Base-by-base conservation (phyloP, 2,888 invertebrate species). In the Macrophya annulata region DNA sequence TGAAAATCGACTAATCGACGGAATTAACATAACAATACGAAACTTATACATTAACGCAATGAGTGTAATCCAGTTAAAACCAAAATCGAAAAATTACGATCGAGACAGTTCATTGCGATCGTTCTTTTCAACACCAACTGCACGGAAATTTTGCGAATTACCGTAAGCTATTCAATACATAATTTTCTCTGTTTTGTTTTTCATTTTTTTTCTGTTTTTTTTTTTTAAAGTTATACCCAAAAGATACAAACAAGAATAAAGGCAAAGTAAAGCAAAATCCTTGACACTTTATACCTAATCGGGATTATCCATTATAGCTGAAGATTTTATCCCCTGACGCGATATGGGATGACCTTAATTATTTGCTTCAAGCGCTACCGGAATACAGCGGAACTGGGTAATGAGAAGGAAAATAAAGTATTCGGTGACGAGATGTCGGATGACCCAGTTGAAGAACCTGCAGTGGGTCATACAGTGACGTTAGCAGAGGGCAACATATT, bases 401-500 rank as follows among this genome's bases (percentile, higher is more conserved):
- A 81, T 81, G 59, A 81, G 40, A 43, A 43, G 21, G 31, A 81
- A 81, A 81, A 81, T 45, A 43, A 77, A 31, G 62, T 81, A 21
- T 81, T 17, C 21, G 43, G 21, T 59, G 81, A 21, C 59, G 81
- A 81, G 81, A 81, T 81, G 40, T 62, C 40, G 81, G 43, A 81
- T 81, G 81, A 81, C 81, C 81, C 81, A 81, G 81, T 62, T 81
- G 81, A 81, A 51, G 81, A 81, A 51, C 43, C 8, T 21, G 25
- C 31, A 77, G 77, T 21, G 51, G 31, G 37, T 77, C 77, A 77
- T 37, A 31, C 21, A 62, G 40, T 81, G 62, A 62, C 62, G 51
- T 62, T 62, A 43, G 81, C 10, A 81, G 59, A 65, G 65, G 51
- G 48, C 55, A 62, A 62, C 79, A 45, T 86, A 87, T 88, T 77